Base-by-base conservation (phyloP, 1,140 invertebrate species). In the Leucophenga varia region DNA sequence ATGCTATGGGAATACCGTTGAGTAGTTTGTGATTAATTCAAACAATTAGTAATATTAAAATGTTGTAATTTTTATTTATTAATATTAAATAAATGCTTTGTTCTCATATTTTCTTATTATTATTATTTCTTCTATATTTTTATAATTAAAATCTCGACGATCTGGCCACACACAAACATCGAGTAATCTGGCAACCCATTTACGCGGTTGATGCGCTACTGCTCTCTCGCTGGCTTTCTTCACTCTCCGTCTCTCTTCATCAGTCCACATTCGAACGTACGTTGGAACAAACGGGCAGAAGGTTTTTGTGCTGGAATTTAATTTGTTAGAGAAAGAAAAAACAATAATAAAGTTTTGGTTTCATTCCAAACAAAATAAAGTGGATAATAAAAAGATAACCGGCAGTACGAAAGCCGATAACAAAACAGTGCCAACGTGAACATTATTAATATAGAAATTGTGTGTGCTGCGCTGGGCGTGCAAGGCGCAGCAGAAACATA, bases 261-360 rank as follows among this genome's bases (percentile, higher is more conserved):
- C 52, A 51, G 55, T 55, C 54, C 53, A n/a, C 43, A 43, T 49
- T 48, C 48, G 57, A 64, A 64, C 43, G 49, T 59, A 59, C 43
- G 46, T 49, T 48, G 48, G 57, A 64, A 64, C 43, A 51, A 64
- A 59, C 57, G 51, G 28, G 46, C 48, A 55, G 43, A 57, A 53
- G 35, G 42, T 55, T 64, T 50, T 52, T 58, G 45, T 58, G 59
- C 55, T 64, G 58, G 56, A 34, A 40, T 48, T 28, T 30, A 69
- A 65, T 70, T 65, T 64, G 57, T 58, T 70, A 70, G 64, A 68
- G 54, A 51, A 70, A 70, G 65, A 70, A 65, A 69, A 70, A 70
- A 70, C 65, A 70, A 69, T 63, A 70, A 70, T 70, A 68, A 53
- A 59, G 44, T 44, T 50, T 54, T 61, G 57, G 35, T 64, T 60